Conservation (phyloP, 2,113 vertebrate species). For the Sakesphorus luctuosus region DNA sequence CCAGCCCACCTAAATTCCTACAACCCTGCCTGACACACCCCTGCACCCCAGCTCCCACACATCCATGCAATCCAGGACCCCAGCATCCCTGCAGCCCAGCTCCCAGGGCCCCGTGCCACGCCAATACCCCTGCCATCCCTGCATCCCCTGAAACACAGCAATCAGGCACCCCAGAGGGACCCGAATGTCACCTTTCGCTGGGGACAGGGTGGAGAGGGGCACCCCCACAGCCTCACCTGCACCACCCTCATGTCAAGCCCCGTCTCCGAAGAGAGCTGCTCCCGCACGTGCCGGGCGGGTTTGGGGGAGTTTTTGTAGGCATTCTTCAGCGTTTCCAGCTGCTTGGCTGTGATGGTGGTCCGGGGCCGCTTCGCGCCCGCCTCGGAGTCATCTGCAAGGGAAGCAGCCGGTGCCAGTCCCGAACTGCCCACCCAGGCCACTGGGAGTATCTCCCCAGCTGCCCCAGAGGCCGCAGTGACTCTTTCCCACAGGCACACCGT, state of each 20-base stretch:
- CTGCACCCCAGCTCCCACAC: background rate
- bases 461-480: accelerated
- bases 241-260: conserved; percentile 98
- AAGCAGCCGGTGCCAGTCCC: background rate
- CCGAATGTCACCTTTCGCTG: accelerated
- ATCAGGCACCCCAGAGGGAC: background rate
- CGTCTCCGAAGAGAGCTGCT: conserved; percentile 97
- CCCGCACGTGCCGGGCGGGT: conserved; percentile 92
- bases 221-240: conserved; percentile 79
- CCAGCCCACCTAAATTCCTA: background rate
- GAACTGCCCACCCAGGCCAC: accelerated
- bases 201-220: background rate
- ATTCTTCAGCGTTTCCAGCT: conserved; percentile 96
- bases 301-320: conserved; percentile 99
- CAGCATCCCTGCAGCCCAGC: background rate
- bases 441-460: background rate
- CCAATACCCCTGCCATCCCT: background rate
- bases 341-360: conserved; percentile 98
- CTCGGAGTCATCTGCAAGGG: conserved; percentile 90
- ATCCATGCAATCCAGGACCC: background rate
- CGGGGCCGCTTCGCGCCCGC: conserved; percentile 94
- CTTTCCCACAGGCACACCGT: accelerated
- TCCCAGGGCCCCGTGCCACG: background rate
- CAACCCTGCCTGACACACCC: accelerated
- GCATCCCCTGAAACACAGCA: background rate